Evolutionary conservation across 2,888 invertebrate species (phyloP).

Genomic region (Eurytoma californica): DNA sequence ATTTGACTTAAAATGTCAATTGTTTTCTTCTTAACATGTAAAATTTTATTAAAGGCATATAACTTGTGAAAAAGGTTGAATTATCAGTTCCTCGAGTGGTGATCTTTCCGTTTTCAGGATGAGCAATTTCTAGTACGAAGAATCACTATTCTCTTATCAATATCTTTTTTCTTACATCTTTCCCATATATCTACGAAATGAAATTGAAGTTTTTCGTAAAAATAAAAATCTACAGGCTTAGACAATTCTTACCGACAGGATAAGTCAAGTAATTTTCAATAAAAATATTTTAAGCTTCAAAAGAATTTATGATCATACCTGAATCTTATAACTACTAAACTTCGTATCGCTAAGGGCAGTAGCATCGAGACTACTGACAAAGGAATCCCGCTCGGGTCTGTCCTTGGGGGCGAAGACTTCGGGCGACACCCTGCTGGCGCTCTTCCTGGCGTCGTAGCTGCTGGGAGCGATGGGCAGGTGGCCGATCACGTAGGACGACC

Average conservation of each 20-base stretch:
- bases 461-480: conserved; percentile 45
- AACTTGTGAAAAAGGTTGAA: too few relatives aligned
- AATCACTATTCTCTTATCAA: too few relatives aligned
- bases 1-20: too few relatives aligned
- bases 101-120: too few relatives aligned
- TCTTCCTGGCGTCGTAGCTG: conserved; percentile 29
- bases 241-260: not conserved
- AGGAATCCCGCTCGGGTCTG: conserved; percentile 13
- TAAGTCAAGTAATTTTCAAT: not conserved
- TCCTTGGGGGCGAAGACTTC: conserved; percentile 21
- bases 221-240: too few relatives aligned
- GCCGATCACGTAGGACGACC: conserved; percentile 46
- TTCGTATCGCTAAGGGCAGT: conserved; percentile 21
- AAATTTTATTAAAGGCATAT: too few relatives aligned
- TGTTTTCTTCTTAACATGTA: too few relatives aligned
- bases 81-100: too few relatives aligned
- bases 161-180: too few relatives aligned
- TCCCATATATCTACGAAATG: too few relatives aligned
- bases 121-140: too few relatives aligned
- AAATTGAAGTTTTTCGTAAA: too few relatives aligned
- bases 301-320: conserved; percentile 19
- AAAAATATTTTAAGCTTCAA: not conserved
- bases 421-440: not conserved
- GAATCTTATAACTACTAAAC: conserved; percentile 40
- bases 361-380: conserved; percentile 2